A percentile compares a stretch with the other conserved stretches of the same genome.
These are phyloP conservation scores for Chrysocyon brachyurus DNA, from an alignment of 2,797 vertebrate species.

Conservation along the genomic window DNA sequence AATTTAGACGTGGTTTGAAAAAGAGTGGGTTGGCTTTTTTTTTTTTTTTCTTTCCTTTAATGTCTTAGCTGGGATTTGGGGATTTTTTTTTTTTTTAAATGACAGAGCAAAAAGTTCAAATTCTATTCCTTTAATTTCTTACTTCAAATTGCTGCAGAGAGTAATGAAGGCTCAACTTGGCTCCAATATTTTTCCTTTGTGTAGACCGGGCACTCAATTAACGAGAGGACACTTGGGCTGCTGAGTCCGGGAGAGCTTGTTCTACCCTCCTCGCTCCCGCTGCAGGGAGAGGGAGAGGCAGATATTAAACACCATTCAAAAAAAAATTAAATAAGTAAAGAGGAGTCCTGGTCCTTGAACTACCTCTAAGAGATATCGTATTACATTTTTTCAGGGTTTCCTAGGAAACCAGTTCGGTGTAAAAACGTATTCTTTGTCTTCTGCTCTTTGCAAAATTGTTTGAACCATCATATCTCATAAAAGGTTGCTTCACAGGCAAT, in stretches of 20 bases:
- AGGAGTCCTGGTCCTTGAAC: constrained; percentile 87
- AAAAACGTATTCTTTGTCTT: constrained; percentile 90
- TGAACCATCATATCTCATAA: constrained; percentile 88
- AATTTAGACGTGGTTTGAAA: constrained; percentile 64
- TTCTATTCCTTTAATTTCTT: constrained; percentile 60
- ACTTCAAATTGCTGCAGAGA: constrained; percentile 58
- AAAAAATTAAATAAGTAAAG: constrained; percentile 73
- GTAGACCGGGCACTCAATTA: constrained; percentile 65
- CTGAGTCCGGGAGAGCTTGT: constrained; percentile 16
- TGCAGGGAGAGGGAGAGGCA: constrained; percentile 70
- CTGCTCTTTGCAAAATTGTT: constrained; percentile 89
- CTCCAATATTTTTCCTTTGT: constrained; percentile 31
- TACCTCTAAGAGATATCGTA: constrained; percentile 84
- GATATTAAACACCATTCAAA: constrained; percentile 49
- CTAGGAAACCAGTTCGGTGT: constrained; percentile 89
- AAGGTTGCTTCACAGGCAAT: constrained; percentile 87
- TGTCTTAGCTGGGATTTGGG: constrained; percentile 44
- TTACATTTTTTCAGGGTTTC: constrained; percentile 88
- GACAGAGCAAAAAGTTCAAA: background rate
- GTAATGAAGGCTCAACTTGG: constrained; percentile 55
- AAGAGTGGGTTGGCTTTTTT: constrained; percentile 37
- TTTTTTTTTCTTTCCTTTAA: background rate
- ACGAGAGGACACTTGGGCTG: constrained; percentile 8
- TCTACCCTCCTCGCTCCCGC: constrained; percentile 62
- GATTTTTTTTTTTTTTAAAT: constrained; percentile 14